Evolutionary conservation across 1,140 invertebrate genomes (phyloP), one percentile per base, ranked within the genome.

Genomic region (Sinella curviseta): DNA sequence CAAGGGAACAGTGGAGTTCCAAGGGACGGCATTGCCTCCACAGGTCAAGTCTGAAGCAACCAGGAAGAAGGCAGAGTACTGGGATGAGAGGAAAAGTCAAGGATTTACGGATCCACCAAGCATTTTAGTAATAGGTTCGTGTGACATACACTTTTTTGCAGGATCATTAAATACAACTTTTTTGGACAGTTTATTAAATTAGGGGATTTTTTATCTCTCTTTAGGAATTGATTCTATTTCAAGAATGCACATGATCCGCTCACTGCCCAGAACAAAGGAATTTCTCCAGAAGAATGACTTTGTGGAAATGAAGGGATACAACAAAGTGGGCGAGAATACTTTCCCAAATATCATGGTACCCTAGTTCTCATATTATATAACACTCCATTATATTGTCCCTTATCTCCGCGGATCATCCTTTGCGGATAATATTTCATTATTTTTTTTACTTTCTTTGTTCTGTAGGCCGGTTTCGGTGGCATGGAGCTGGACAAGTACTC

Each of bases 211-310:
- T n/a, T n/a, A n/a, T n/a, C n/a, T n/a, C 39, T 48, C 39, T 48
- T 48, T 48, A 75, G 89, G 89, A 2, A 84, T 90, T 0, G 89
- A 90, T 81, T 88, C 89, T 0, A 86, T 90, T 3, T 90, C 90
- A 1, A 84, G 88, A 30, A 81, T 88, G 20, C 89, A 90, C 83
- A 87, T 88, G 80, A 85, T 87, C 0, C 86, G 90, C 0, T 88
- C 89, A 31, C 85, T 90, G 83, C 87, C 86, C 2, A 83, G 84
- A 78, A 89, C 89, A 0, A 78, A 85, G 17, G 54, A 81, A 0
- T 88, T 86, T 74, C 84, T 90, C 14, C 2, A 77, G 1, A 34
- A 39, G 24, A 78, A 82, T 65, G 78, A 82, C 57, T 84, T 84
- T 76, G 73, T 82, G 1, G 83, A 84, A 57, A 57, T 84, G 77